Base-by-base conservation (phyloP, 2,113 vertebrate species). In the Numida meleagris region DNA sequence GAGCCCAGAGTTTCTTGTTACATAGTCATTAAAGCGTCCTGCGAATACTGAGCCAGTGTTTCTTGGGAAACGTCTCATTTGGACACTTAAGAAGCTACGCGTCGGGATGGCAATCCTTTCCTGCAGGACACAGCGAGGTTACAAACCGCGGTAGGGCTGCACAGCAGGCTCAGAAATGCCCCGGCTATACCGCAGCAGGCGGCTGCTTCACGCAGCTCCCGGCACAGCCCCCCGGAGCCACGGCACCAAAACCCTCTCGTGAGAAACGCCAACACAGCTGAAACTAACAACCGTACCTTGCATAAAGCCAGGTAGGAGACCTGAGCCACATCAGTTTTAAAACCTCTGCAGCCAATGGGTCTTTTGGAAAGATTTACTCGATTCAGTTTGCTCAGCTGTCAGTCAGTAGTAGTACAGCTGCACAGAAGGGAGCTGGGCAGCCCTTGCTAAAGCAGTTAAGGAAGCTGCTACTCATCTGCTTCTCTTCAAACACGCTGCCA, bases 171-270 rank as follows among this genome's bases (percentile, higher is more conserved):
- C 48, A 24, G 46, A 23, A 24, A 19, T 19, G 45, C 18, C 45
- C 50, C 50, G 24, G 24, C 24, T 25, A 10, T 23, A 48, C 46
- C 21, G 20, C 20, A 23, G 10, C 20, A 12, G 46, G 46, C 46
- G 43, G 17, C 43, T 45, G 17, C n/a, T n/a, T n/a, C n/a, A n/a
- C n/a, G n/a, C 19, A 18, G 43, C 21, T 5, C 51, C 51, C 51
- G 9, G 51, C 27, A 17, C 27, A 55, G 27, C 51, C 27, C 29
- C 15, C 15, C 31, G 4, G 3, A 33, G 4, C 24, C 8, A 10
- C 0, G 34, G 50, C 43, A 23, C n/a, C 20, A 14, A 68, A 17
- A 12, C 2, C 1, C 20, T 6, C 19, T 42, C 31, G 17, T 4
- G 34, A 33, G 57, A 46, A 65, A 12, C 4, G 14, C 51, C n/a